These are phyloP conservation scores for Oreocharis arfaki DNA, from an alignment of 2,113 vertebrate species.

Conservation along the genomic window DNA sequence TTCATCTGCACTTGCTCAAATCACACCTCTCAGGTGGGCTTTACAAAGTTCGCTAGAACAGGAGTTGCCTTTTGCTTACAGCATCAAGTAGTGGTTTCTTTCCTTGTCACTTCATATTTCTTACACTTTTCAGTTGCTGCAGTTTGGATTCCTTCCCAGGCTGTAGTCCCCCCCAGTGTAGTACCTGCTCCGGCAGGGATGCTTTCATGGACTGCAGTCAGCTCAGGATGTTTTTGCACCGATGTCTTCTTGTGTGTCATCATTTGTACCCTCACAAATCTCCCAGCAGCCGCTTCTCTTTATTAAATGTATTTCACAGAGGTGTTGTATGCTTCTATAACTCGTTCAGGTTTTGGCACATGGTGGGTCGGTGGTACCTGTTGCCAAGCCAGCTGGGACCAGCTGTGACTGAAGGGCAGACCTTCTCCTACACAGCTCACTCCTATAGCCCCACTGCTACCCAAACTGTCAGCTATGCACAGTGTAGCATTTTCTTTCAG, in stretches of 20 bases:
- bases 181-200: not conserved
- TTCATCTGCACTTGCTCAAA: not conserved
- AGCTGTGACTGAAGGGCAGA: not conserved
- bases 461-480: not conserved
- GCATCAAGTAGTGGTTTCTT: not conserved
- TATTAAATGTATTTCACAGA: not conserved
- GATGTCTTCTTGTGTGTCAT: not conserved
- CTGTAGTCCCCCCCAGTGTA: not conserved
- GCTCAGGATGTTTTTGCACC: not conserved
- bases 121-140: not conserved
- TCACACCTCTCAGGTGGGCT: not conserved
- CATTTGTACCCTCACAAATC: not conserved
- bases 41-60: not conserved
- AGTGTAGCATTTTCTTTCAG: not conserved
- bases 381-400: not conserved
- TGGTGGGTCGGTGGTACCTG: not conserved
- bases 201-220: not conserved
- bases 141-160: not conserved
- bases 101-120: not conserved
- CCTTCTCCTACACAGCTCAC: not conserved
- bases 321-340: not conserved
- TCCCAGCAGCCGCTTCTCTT: not conserved
- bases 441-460: not conserved
- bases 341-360: not conserved
- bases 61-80: not conserved